Evolutionary conservation across 2,113 vertebrate species (phyloP), one percentile per base, ranked within the genome.

Genomic region (Centrocercus urophasianus): DNA sequence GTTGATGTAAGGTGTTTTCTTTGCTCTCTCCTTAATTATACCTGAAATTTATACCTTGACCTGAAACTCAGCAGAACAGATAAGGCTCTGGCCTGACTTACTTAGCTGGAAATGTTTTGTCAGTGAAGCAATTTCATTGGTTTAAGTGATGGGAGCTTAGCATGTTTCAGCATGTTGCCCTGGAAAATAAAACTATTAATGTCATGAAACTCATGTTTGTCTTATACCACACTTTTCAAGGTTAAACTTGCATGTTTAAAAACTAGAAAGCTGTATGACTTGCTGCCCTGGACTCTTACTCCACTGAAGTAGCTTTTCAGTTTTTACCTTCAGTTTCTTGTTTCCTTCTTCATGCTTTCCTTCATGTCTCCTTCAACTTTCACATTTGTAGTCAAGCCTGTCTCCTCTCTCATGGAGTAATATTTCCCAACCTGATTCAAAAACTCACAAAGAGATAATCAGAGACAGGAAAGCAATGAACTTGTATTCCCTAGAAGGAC

Each of bases 41-140:
- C 57, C 40, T 91, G 61, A 88, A 91, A 81, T 83, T 17, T 34
- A 57, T 4, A 75, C n/a, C 48, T 71, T 92, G 54, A 22, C 52
- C 69, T 83, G 52, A 93, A 91, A 57, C 69, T 88, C 73, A 94
- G 60, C 69, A 95, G 79, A 93, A 78, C 52, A 88, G 82, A 69
- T 77, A 54, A 88, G 76, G 34, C 48, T 75, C 73, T 91, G 61
- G 36, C n/a, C 85, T 83, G 69, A 90, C 80, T 88, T 40, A 73
- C 16, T 70, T 91, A 52, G 42, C 65, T 81, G 36, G 27, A 59
- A 84, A 57, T 69, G 15, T 86, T 69, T 71, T 75, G 11, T 13
- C 0, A 2, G 21, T 28, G 24, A 54, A 94, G 61, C 7, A 32
- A 47, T 72, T 81, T 40, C 43, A n/a, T 86, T 72, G 47, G 40